Evolutionary conservation across 2,888 invertebrate genomes (phyloP).

Genomic region (Leptinotarsa juncta): DNA sequence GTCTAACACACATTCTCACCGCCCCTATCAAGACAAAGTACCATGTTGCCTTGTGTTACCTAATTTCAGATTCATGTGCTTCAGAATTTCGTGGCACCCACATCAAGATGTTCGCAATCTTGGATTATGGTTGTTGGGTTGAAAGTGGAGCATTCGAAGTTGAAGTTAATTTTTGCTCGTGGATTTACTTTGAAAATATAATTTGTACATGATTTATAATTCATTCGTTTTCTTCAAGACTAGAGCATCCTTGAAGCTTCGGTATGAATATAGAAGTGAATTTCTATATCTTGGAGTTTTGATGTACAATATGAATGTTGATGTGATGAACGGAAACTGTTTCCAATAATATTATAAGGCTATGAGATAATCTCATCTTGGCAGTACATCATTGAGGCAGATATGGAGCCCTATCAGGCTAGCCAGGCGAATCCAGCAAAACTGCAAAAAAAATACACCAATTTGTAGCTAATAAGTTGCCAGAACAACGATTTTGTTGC

Average conservation of each 20-base stretch:
- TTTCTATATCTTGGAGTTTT: slow-evolving; percentile 26
- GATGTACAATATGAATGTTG: slow-evolving; percentile 39
- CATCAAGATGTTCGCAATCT: slow-evolving; percentile 38
- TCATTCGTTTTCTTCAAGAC: slow-evolving; percentile 46
- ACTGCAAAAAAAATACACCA: too few relatives aligned
- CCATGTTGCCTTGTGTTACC: neutral
- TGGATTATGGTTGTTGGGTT: slow-evolving; percentile 37
- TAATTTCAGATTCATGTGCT: slow-evolving; percentile 29
- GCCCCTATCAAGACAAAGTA: neutral
- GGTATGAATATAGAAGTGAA: slow-evolving; percentile 25
- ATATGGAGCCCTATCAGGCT: too few relatives aligned
- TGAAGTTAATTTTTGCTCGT: slow-evolving; percentile 41
- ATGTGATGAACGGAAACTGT: slow-evolving; percentile 33
- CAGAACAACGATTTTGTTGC: too few relatives aligned
- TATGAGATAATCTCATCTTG: neutral
- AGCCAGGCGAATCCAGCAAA: too few relatives aligned
- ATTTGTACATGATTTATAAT: slow-evolving; percentile 45
- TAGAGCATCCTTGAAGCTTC: slow-evolving; percentile 34
- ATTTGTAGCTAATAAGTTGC: too few relatives aligned
- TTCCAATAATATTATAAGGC: slow-evolving; percentile 21
- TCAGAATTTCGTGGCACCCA: slow-evolving; percentile 1
- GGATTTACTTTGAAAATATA: slow-evolving; percentile 43
- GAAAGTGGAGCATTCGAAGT: slow-evolving; percentile 33
- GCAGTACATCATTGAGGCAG: neutral
- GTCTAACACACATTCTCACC: neutral